Evolutionary conservation across 2,888 invertebrate species (phyloP).

Genomic region (Aporophyla lueneburgensis): DNA sequence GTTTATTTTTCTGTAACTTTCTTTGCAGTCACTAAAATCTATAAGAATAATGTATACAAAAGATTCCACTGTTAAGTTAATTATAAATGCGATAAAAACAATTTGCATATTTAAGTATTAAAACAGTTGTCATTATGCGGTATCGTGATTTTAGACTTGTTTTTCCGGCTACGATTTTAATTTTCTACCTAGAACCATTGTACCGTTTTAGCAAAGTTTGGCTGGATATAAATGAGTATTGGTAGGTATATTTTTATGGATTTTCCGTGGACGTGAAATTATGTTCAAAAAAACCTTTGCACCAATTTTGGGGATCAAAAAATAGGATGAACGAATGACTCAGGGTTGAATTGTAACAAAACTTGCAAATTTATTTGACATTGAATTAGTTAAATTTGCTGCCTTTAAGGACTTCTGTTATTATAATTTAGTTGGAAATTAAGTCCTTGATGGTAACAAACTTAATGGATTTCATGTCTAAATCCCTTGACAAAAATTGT

Average conservation of each 20-base stretch:
- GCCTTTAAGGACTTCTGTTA: not conserved
- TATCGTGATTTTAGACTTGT: conserved; percentile 25
- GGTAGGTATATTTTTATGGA: not conserved
- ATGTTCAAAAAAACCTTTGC: not conserved
- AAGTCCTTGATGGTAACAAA: not conserved
- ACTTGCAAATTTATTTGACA: not conserved
- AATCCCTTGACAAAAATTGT: not conserved
- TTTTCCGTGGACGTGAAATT: not conserved
- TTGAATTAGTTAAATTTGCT: not conserved
- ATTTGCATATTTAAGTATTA: conserved; percentile 39
- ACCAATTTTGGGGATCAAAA: not conserved
- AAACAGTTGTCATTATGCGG: conserved; percentile 16
- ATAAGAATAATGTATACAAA: conserved; percentile 14
- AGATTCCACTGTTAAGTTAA: conserved; percentile 24
- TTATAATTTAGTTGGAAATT: not conserved
- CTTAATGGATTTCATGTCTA: not conserved
- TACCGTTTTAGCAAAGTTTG: conserved; percentile 29
- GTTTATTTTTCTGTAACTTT: not conserved
- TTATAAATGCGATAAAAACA: conserved; percentile 1
- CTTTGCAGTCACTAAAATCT: conserved; percentile 16
- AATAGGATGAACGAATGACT: too few species aligned
- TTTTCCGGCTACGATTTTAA: conserved; percentile 17
- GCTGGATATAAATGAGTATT: conserved; percentile 13
- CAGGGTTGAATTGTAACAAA: not conserved
- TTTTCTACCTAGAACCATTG: conserved; percentile 7